Base-by-base conservation (phyloP, 2,888 invertebrate genomes). In the Lasioglossum villosulum region DNA sequence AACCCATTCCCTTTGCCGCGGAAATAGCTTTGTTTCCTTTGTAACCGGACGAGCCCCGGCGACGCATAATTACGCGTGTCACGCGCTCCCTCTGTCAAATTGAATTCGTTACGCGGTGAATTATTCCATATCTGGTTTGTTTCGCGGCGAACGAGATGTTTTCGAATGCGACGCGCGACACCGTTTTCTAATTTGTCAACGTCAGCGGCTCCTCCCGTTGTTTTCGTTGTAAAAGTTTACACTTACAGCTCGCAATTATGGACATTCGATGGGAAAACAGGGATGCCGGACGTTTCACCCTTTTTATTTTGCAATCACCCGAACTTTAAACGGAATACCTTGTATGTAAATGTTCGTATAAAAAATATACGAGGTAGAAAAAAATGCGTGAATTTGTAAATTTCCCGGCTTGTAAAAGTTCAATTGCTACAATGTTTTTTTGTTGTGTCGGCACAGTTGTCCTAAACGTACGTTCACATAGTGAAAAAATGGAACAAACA, bases 21-120 rank as follows among this genome's bases (percentile, higher is more conserved):
- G 75, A 76, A 76, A 76, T 45, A 70, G 68, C 77, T 74, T 48
- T 27, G 71, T 30, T 56, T 23, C 78, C 78, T 56, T 71, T 78
- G 71, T 78, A 39, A 30, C 48, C 70, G 42, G 27, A 34, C 52
- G 42, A 75, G 39, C 30, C 63, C 23, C 75, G 30, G 30, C 59
- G 63, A 48, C 59, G 78, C 19, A 68, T 78, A 71, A 78, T 78
- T 78, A 76, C 45, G 71, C 42, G 42, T 63, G 68, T 30, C 63
- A 68, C 68, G 68, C 68, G 68, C 12, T 23, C 37, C 70, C 23
- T 27, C 27, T 34, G 27, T 2, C 19, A 52, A 52, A 77, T 77
- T 39, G 77, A 77, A 70, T 70, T 37, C 68, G 42, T 70, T 52
- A 70, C 70, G 39, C 27, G 27, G 19, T 52, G 37, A n/a, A 37